A percentile compares a stretch with the other conserved stretches of the same genome.
These are phyloP conservation scores for Lepidocyrtoides sp. DNA, from an alignment of 2,888 invertebrate species.

Conservation along the genomic window DNA sequence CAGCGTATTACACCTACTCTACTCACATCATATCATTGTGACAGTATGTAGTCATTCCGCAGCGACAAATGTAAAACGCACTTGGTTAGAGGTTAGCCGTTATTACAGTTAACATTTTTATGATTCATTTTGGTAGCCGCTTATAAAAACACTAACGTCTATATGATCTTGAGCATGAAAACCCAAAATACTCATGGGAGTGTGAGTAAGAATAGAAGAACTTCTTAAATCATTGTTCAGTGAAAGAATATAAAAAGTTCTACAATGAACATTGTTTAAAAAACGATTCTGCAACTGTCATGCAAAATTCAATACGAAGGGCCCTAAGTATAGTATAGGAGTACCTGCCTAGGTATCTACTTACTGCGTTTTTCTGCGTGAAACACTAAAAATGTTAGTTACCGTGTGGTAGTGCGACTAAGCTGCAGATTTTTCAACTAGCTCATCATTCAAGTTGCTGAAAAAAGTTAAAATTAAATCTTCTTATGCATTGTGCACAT, in stretches of 20 bases:
- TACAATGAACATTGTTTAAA: constrained; percentile 11
- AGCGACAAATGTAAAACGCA: not conserved
- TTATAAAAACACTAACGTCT: constrained; percentile 16
- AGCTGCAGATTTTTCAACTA: not conserved
- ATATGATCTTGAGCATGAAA: constrained; percentile 37
- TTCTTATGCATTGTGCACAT: constrained; percentile 15
- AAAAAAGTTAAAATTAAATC: constrained; percentile 31
- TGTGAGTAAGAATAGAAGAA: constrained; percentile 2
- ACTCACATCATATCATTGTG: not conserved
- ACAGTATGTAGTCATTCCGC: not conserved
- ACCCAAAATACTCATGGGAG: not conserved
- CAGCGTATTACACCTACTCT: not conserved
- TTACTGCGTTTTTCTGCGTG: not conserved
- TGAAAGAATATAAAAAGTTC: constrained; percentile 31
- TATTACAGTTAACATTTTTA: constrained; percentile 64
- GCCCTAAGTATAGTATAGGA: not conserved
- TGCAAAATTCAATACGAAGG: not conserved
- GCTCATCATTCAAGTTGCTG: not conserved
- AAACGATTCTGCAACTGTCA: constrained; percentile 28
- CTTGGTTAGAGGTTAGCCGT: constrained; percentile 8
- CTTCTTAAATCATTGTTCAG: constrained; percentile 46
- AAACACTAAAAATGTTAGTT: not conserved
- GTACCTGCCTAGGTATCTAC: not conserved
- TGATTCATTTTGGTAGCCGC: constrained; percentile 42
- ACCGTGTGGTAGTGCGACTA: not conserved